Evolutionary conservation across 30 jellyfish, hydroid and myxozoan genomes (phyloP), one percentile per base, ranked within the genome.

Genomic region (Cassiopea xamachana): DNA sequence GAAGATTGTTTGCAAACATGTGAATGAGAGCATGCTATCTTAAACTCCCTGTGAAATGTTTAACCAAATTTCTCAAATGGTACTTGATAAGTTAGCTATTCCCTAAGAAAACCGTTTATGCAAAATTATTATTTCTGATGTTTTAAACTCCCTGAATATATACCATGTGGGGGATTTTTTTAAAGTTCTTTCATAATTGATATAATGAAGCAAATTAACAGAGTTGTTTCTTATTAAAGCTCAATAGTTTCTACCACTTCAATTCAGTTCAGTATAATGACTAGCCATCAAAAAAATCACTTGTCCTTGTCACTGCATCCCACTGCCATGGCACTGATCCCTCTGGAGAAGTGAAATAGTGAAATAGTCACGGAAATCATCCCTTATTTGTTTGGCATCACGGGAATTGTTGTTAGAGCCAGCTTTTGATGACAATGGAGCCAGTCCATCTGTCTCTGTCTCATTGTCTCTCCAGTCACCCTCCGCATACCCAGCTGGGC

Each of bases 281-380:
- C 39, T 27, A 6, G 18, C 51, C 55, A 71, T 71, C 80, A 71
- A 71, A 71, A 18, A 55, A 9, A 71, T 71, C 80, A 12, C 15
- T 6, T 18, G 80, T 71, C 39, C 80, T 71, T n/a, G 18, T 19
- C 55, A 71, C 80, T 18, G 58, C 59, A 18, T 17, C 80, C 59
- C 19, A 59, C 82, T 92, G 98, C 97, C 97, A 92, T 80, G 97
- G 82, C 77, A 87, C 87, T 46, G 89, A 79, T 44, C 96, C 94
- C 48, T 62, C 91, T 72, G 79, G 75, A 12, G 97, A 80, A 81
- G 18, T 51, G 51, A 93, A 93, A 71, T 88, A 81, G 18, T 51
- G 51, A 93, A 93, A 71, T 88, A 89, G 87, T 93, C 95, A 55
- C 92, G 59, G 85, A 88, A 93, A 83, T 67, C 91, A 71, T 93